phyloP scores from a whole-genome alignment of 2,113 vertebrate species.

The Hippocampus barbouri region DNA sequence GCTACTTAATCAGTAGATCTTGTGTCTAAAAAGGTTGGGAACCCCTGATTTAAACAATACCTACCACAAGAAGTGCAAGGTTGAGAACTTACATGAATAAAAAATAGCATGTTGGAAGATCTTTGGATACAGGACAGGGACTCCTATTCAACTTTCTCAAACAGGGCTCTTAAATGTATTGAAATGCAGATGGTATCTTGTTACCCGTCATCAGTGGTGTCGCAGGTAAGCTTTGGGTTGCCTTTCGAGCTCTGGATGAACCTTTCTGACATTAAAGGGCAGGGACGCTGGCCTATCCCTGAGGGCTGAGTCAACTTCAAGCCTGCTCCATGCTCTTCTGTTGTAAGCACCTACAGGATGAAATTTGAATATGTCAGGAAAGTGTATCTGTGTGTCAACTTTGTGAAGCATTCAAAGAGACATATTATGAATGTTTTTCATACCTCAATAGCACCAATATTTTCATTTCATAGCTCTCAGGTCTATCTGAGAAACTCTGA shows the following conservation, averaged over 20 bases:
- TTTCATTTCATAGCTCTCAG: too few species aligned
- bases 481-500: too few species aligned
- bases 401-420: background rate
- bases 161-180: background rate
- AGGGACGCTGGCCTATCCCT: constrained; percentile 90
- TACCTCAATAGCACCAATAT: too few species aligned
- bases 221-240: constrained; percentile 23
- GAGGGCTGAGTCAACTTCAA: constrained; percentile 90
- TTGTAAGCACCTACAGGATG: constrained; percentile 67
- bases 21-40: too few species aligned
- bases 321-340: constrained; percentile 81
- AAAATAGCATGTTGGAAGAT: background rate
- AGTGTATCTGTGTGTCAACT: background rate
- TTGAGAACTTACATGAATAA: background rate
- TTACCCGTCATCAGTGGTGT: constrained; percentile 71
- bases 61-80: background rate
- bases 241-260: constrained; percentile 61
- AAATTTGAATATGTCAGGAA: background rate
- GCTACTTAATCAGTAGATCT: too few species aligned
- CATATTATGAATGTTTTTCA: background rate
- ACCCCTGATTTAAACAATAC: too few species aligned
- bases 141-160: background rate
- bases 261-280: constrained; percentile 79
- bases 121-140: background rate
- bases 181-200: background rate